A percentile compares a stretch with the other conserved stretches of the same genome.
Evolutionary conservation across 2,113 vertebrate genomes (phyloP).

Genomic region (Cepphus grylle): DNA sequence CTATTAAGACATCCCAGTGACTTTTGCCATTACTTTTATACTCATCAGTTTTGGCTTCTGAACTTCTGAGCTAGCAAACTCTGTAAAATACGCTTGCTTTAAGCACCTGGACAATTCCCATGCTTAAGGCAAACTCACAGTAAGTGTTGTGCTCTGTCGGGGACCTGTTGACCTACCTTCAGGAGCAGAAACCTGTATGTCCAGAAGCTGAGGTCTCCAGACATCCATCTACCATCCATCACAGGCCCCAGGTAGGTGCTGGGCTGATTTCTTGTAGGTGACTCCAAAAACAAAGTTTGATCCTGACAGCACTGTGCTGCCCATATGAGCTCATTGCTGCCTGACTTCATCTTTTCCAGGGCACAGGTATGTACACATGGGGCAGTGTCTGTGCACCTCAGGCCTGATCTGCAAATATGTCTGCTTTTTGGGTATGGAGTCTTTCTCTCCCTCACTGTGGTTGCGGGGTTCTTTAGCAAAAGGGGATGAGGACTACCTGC

Average conservation of each 20-base stretch:
- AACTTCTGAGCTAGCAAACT: background rate
- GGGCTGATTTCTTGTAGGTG: background rate
- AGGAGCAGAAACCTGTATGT: background rate
- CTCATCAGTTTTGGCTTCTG: background rate
- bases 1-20: background rate
- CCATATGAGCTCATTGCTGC: background rate
- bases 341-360: background rate
- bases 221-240: too few species aligned
- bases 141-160: background rate
- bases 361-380: rapidly evolving
- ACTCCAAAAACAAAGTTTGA: background rate
- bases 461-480: background rate
- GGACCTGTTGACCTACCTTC: background rate
- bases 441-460: background rate
- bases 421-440: background rate
- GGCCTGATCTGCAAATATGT: background rate
- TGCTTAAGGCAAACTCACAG: background rate
- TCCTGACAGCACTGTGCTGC: background rate
- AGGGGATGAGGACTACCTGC: background rate
- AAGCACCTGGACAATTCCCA: background rate
- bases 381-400: background rate
- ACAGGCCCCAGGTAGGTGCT: rapidly evolving
- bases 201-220: background rate
- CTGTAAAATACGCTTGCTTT: background rate
- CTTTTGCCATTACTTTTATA: background rate